A percentile compares a stretch with the other conserved stretches of the same genome.
Evolutionary conservation across 2,797 vertebrate species (phyloP).

Genomic region (Apogon talboti): DNA sequence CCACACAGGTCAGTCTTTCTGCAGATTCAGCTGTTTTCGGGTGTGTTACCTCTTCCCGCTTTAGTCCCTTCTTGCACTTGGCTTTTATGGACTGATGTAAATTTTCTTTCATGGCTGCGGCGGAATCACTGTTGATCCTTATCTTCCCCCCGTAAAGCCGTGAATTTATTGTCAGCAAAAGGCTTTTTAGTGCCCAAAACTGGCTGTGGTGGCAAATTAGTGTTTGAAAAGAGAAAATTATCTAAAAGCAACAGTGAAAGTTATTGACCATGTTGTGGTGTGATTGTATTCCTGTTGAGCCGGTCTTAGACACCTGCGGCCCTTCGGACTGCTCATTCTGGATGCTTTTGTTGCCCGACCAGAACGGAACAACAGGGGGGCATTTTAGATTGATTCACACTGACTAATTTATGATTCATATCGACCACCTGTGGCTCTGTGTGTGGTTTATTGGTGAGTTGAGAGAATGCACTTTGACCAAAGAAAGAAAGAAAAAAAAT

Average conservation of each 20-base stretch:
- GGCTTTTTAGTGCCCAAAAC: conserved; percentile 54
- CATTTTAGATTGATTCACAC: conserved; percentile 74
- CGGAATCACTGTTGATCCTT: conserved; percentile 56
- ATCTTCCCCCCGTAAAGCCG: conserved; percentile 51
- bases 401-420: conserved; percentile 78
- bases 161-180: conserved; percentile 60
- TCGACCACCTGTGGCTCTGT: conserved; percentile 72
- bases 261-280: conserved; percentile 62
- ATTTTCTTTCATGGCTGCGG: conserved; percentile 56
- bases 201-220: conserved; percentile 57
- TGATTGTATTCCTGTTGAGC: conserved; percentile 70
- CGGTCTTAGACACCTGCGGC: conserved; percentile 69
- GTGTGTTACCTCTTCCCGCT: conserved; percentile 20
- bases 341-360: conserved; percentile 65
- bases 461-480: conserved; percentile 39
- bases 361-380: conserved; percentile 62
- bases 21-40: conserved; percentile 38
- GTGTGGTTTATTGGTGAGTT: conserved; percentile 46
- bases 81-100: conserved; percentile 69
- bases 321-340: conserved; percentile 61
- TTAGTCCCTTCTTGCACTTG: conserved; percentile 46
- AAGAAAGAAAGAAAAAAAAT: background rate
- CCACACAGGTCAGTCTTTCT: conserved; percentile 30
- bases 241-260: conserved; percentile 57
- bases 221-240: conserved; percentile 54